Base-by-base conservation (phyloP, 2,888 invertebrate species). In the Sinelater perroti region DNA sequence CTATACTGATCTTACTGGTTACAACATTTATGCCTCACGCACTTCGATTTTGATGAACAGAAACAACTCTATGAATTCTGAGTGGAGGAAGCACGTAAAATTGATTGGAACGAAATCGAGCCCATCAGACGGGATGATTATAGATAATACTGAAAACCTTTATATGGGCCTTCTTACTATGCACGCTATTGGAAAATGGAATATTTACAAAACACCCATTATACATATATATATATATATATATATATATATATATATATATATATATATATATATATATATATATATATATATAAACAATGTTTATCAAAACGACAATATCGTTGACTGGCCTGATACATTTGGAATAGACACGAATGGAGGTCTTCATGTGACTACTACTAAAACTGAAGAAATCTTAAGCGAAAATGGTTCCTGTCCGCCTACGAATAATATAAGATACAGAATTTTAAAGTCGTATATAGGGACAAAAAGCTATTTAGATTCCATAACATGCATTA, bases 301-400 rank as follows among this genome's bases (percentile, higher is more conserved):
- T 10, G 49, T 73, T 7, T 13, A 14, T 24, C 4, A 16, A 61
- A 87, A 88, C 72, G 80, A 83, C 44, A 80, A 81, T 55, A 83
- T 82, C 65, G 84, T 88, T 68, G 86, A 88, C 70, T 89, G 89
- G 89, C 83, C 87, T 0, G 87, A 87, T 69, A 83, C 86, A 10
- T 87, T 88, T 73, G 83, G 83, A 1, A 86, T 88, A 69, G 87
- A 88, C 70, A 81, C 83, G 60, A 74, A 80, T 40, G 87, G 87
- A 21, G 83, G 83, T 70, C 75, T 88, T 8, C 88, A 84, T 76
- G 83, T 86, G 16, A 80, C 88, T 4, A 79, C 87, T 14, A 89
- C 87, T 16, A 20, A 20, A 35, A 18, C 13, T 26, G 16, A 44
- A 10, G 45, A 20, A 33, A n/a, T 21, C 7, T 45, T 45, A 13